Percentiles rank a stretch among this genome's conserved stretches.
Conservation (phyloP, 2,888 invertebrate species). For the Eilema caniola region DNA sequence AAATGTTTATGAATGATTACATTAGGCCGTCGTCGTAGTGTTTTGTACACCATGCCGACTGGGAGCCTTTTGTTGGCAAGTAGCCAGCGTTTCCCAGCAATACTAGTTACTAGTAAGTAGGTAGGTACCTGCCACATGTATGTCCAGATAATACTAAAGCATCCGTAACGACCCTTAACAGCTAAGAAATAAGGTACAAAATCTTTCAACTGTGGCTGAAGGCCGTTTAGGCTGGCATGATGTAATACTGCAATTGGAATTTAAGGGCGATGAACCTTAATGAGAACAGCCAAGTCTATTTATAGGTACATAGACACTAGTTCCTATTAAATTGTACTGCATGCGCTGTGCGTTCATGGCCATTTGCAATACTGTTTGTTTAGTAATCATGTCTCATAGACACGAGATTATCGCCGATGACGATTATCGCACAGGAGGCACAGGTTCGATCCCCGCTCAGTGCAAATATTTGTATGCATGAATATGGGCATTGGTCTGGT, state of each 20-base stretch:
- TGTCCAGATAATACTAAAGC: not conserved
- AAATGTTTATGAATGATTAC: no score
- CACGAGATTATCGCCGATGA: no score
- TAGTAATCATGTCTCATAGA: not conserved
- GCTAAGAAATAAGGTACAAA: conserved; percentile 26
- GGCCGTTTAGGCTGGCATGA: conserved; percentile 52
- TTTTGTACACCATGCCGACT: not conserved
- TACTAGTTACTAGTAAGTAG: conserved; percentile 3
- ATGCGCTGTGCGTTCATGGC: not conserved
- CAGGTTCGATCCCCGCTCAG: no score
- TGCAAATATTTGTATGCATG: no score
- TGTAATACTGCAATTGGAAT: conserved; percentile 56
- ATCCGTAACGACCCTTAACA: conserved; percentile 51
- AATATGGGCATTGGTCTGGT: no score
- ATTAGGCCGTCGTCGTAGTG: not conserved
- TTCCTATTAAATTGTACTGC: not conserved
- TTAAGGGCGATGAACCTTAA: conserved; percentile 52
- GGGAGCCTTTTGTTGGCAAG: conserved; percentile 53
- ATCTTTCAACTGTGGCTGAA: conserved; percentile 41
- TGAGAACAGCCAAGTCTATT: conserved; percentile 36
- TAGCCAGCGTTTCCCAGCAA: conserved; percentile 60
- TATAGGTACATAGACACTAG: not conserved
- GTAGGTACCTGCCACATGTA: not conserved
- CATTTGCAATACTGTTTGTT: not conserved
- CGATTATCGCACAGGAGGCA: no score